Conservation (phyloP, 1,140 invertebrate species). For the Drosophila grimshawi region DNA sequence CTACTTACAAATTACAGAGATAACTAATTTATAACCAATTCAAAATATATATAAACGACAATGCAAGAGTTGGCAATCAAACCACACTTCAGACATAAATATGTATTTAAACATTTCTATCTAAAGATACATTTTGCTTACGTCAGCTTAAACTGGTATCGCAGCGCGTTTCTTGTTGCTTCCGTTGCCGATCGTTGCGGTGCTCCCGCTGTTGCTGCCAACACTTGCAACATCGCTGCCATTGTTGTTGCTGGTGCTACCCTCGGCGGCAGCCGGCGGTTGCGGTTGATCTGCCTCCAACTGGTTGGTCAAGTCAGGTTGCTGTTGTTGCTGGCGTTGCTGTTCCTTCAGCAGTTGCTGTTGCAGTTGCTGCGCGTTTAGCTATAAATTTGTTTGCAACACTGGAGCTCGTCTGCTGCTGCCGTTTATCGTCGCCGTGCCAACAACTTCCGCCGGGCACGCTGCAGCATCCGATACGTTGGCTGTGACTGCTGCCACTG, state of each 20-base stretch:
- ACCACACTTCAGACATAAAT: neutral
- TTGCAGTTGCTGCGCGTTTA: conserved; percentile 78
- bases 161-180: conserved; percentile 71
- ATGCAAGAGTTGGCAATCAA: neutral
- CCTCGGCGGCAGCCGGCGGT: conserved; percentile 24
- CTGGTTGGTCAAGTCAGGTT: neutral
- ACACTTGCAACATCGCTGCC: conserved; percentile 55
- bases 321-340: conserved; percentile 54
- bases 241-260: conserved; percentile 19
- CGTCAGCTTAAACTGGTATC: conserved; percentile 66
- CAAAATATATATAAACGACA: neutral
- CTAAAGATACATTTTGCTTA: conserved; percentile 13
- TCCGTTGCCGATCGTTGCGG: conserved; percentile 41
- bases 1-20: too few species aligned
- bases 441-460: conserved; percentile 1
- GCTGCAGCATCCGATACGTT: conserved; percentile 26
- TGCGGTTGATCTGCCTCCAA: conserved; percentile 18
- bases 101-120: conserved; percentile 9
- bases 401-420: conserved; percentile 55
- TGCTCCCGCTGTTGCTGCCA: conserved; percentile 60
- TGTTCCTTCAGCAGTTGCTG: conserved; percentile 69
- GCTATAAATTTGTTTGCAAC: conserved; percentile 80
- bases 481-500: conserved; percentile 7
- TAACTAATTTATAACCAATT: too few species aligned
- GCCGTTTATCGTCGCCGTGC: conserved; percentile 28